Conservation (phyloP, 2,797 vertebrate species). For the Luscinia luscinia region DNA sequence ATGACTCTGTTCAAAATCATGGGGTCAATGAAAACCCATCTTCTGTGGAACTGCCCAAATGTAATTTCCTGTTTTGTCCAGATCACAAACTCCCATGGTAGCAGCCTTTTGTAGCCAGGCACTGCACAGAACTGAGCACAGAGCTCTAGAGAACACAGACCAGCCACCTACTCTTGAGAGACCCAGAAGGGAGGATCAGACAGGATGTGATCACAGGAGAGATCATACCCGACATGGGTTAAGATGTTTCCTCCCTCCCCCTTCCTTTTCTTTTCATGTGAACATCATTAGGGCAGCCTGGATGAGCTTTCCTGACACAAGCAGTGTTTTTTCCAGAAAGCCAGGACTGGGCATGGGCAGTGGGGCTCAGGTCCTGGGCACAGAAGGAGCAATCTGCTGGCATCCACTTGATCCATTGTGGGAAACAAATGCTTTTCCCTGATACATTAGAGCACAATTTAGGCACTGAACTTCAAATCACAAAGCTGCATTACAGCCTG, state of each 20-base stretch:
- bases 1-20: fast-evolving
- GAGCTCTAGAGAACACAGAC: not conserved
- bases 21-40: not conserved
- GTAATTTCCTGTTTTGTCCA: not conserved
- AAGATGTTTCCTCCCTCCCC: not conserved
- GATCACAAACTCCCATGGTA: not conserved
- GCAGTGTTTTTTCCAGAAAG: not conserved
- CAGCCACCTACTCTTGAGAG: not conserved
- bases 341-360: fast-evolving
- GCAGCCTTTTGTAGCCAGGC: not conserved
- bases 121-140: not conserved
- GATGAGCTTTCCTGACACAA: not conserved
- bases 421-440: not conserved
- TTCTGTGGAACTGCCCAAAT: not conserved
- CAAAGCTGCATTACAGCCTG: not conserved
- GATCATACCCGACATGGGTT: not conserved
- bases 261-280: not conserved
- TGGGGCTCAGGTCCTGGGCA: not conserved
- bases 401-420: not conserved
- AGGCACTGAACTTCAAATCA: not conserved
- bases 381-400: not conserved
- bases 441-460: not conserved
- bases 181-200: not conserved
- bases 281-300: not conserved
- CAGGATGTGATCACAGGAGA: not conserved